Base-by-base conservation (phyloP, 2,797 vertebrate genomes). In the Phrynocephalus guinanensis region DNA sequence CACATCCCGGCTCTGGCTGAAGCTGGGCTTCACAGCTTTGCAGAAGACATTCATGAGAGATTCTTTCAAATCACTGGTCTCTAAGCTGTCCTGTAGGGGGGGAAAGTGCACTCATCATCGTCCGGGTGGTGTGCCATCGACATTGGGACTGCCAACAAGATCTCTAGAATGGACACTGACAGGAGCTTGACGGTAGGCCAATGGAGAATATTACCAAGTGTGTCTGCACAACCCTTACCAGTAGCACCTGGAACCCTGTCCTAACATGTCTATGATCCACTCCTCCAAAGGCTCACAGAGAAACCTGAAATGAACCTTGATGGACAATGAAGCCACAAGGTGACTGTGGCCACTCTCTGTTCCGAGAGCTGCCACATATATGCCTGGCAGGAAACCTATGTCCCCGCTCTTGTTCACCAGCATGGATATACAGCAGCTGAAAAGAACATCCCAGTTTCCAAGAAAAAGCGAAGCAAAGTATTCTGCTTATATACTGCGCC, bases 11-110 rank as follows among this genome's bases (percentile, higher is more conserved):
- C 77, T 66, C 18, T 48, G 10, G 1, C 95, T 86, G 90, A 96
- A 97, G 0, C 0, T 15, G 1, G 79, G 86, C 77, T 94, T 96
- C 20, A 79, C 81, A 0, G 94, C 94, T 1, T 63, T 94, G 92
- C 97, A 97, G 87, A 97, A 89, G 33, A 82, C 60, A 1, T 86
- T 84, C 0, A 88, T 84, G 84, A 97, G 91, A 10, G 87, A 90
- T 33, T 20, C 3, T 13, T 91, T 85, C 20, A 0, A 0, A 0
- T 78, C 4, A 5, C 79, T 84, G 30, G 0, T 3, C 2, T 0
- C 44, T 88, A 95, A 90, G 0, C 81, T 63, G 0, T 0, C 86
- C 95, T 96, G 93, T 0, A 0, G 84, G 0, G 83, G 92, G 77
- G 1, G 8, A 18, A 24, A 3, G 82, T 60, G 44, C 0, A 2